Conservation (phyloP, 2,797 vertebrate species). For the Helarctos malayanus region DNA sequence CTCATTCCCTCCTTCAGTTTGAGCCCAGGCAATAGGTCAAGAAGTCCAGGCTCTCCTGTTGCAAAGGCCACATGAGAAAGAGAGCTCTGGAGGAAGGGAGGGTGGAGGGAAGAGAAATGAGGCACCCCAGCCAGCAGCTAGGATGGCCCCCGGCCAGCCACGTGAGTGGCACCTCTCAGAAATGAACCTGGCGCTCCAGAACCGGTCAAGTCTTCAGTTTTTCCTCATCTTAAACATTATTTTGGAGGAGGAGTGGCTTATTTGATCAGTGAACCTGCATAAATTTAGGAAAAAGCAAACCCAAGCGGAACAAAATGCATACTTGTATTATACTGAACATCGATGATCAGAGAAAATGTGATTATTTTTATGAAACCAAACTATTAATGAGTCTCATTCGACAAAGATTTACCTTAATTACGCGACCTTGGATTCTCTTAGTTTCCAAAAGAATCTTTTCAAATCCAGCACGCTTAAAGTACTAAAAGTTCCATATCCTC, state of each 20-base stretch:
- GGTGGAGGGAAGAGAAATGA: neutral
- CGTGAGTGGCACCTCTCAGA: neutral
- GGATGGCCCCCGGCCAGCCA: neutral
- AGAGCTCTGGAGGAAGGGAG: neutral
- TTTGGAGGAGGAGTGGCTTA: neutral
- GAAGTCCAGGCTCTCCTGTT: neutral
- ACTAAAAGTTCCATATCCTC: neutral
- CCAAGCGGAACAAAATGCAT: neutral
- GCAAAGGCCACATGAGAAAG: neutral
- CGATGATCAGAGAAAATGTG: constrained; percentile 20
- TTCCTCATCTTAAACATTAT: constrained; percentile 34
- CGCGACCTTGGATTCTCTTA: neutral
- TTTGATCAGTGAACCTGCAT: neutral
- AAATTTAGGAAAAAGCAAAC: neutral
- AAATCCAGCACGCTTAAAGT: neutral
- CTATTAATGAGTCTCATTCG: neutral
- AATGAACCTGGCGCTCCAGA: neutral
- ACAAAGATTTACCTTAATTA: neutral
- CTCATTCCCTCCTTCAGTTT: neutral
- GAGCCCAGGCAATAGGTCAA: neutral
- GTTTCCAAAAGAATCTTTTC: neutral
- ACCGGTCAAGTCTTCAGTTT: neutral
- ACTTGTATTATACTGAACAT: neutral
- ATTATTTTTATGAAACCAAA: neutral
- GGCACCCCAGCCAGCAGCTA: neutral